Evolutionary conservation across 2,797 vertebrate species (phyloP).

Genomic region (Zonotrichia albicollis): DNA sequence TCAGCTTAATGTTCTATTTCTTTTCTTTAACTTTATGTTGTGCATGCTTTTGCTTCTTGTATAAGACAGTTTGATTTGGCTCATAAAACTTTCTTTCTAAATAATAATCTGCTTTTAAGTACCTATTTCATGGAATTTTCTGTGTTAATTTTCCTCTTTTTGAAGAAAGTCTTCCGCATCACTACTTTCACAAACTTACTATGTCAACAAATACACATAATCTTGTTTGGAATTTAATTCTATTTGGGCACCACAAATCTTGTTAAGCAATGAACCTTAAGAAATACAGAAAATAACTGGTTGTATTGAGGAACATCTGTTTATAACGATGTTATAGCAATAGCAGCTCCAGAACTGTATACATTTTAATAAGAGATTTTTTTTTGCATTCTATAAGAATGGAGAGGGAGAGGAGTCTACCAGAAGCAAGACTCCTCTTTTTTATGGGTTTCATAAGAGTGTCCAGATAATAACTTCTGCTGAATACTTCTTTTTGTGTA

Average conservation of each 20-base stretch:
- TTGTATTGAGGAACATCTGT: neutral
- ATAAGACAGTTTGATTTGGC: neutral
- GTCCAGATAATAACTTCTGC: neutral
- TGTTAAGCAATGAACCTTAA: neutral
- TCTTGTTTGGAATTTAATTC: neutral
- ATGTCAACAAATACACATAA: neutral
- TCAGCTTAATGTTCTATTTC: neutral
- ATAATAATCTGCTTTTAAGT: neutral
- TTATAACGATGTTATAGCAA: neutral
- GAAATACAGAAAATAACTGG: neutral
- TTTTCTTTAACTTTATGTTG: neutral
- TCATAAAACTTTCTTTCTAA: neutral
- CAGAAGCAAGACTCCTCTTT: neutral
- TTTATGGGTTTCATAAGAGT: neutral
- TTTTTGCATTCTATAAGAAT: neutral
- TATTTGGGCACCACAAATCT: neutral
- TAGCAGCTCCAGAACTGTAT: neutral
- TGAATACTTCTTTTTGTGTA: neutral
- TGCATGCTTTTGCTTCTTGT: neutral
- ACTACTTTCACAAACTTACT: neutral
- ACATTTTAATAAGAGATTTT: neutral
- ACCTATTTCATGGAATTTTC: neutral
- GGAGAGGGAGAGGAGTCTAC: neutral
- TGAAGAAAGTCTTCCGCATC: neutral
- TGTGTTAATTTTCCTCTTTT: neutral